Base-by-base conservation (phyloP, 2,113 vertebrate species). In the Beaufortia kweichowensis region DNA sequence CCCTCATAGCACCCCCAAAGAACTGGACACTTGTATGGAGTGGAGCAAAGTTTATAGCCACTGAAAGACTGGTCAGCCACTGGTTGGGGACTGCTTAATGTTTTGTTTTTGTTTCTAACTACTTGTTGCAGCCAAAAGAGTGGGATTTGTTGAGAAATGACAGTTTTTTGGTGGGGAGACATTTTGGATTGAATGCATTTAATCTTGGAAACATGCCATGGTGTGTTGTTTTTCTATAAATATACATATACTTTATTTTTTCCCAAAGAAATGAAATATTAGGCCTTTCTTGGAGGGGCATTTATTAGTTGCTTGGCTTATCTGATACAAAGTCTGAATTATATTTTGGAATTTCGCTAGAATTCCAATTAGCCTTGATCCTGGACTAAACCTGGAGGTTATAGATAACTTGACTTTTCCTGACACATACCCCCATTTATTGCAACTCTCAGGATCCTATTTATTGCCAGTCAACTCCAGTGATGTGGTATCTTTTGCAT, bases 31-130 rank as follows among this genome's bases (percentile, higher is more conserved):
- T 80, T 95, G 94, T 80, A 89, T 90, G 84, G 95, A 98, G 87
- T 97, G 97, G 96, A 96, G 95, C 88, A 98, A 97, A 82, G 91
- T 95, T 89, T 98, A 94, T 61, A 94, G 91, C 89, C 91, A 92
- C 85, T 92, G 86, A 92, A 77, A 82, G 78, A 76, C 82, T 82
- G 87, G 86, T 82, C 79, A 79, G 84, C 81, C 78, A 57, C 78
- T 84, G 85, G 61, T 81, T 78, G 79, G 14, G 75, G 86, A 89
- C 88, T 89, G 87, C 61, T 84, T 33, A 74, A 87, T 85, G 73
- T 84, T 83, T 86, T 83, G 53, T 33, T 75, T 82, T 83, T 80
- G 53, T 89, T 87, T 79, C 69, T 84, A 85, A 87, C 85, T 82
- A 85, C 84, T 85, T 84, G 86, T 87, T 89, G 78, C 90, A 91